Evolutionary conservation across 1,140 invertebrate genomes (phyloP).

Genomic region (Halyomorpha halys): DNA sequence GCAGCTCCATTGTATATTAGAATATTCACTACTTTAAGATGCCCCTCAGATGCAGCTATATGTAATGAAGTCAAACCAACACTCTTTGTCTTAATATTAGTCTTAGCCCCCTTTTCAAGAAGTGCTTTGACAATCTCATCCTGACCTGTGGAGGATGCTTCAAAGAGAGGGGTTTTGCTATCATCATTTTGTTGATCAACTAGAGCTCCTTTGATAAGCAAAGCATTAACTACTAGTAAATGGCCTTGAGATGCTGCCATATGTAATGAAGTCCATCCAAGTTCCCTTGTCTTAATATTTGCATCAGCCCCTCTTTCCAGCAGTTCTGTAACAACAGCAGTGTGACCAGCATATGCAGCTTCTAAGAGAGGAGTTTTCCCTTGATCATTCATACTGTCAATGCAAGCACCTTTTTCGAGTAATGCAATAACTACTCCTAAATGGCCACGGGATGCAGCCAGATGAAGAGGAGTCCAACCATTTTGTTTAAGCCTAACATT

Average conservation of each 20-base stretch:
- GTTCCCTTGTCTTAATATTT: not conserved
- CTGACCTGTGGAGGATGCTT: not conserved
- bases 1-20: not conserved
- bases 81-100: not conserved
- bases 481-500: not conserved
- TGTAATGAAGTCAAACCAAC: not conserved
- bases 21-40: not conserved
- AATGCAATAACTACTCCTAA: not conserved
- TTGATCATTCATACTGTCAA: not conserved
- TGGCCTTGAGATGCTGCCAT: not conserved
- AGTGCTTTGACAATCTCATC: not conserved
- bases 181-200: not conserved
- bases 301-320: not conserved
- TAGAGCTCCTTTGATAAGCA: not conserved
- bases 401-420: not conserved
- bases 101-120: not conserved
- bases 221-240: not conserved
- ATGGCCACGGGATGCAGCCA: not conserved
- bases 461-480: not conserved
- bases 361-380: slow-evolving; percentile 1
- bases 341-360: not conserved
- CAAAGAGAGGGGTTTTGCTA: not conserved
- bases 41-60: not conserved
- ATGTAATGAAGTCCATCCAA: slow-evolving; percentile 4
- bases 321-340: not conserved